These are phyloP conservation scores for Amazona vittata DNA, from an alignment of 2,113 vertebrate genomes.

Conservation along the genomic window DNA sequence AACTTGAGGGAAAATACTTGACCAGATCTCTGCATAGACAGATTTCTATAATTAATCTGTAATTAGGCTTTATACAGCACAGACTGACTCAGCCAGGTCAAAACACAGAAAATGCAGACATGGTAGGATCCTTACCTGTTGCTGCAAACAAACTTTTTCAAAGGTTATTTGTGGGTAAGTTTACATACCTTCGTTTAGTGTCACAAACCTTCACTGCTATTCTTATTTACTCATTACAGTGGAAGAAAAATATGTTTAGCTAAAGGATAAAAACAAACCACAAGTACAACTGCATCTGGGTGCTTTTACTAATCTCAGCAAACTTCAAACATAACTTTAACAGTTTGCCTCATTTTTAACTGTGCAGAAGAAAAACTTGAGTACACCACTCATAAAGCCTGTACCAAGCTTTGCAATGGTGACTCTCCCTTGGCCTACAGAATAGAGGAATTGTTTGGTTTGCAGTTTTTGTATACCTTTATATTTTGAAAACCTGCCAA, in stretches of 20 bases:
- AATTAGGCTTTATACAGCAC: slow-evolving; percentile 46
- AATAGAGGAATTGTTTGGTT: background rate
- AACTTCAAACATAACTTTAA: background rate
- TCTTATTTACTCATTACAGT: background rate
- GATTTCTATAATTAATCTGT: slow-evolving; percentile 64
- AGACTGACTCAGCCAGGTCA: slow-evolving; percentile 39
- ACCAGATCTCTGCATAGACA: slow-evolving; percentile 47
- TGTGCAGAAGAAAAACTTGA: background rate
- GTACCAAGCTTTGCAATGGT: background rate
- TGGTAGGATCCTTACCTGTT: slow-evolving; percentile 53
- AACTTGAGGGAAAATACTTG: slow-evolving; percentile 56
- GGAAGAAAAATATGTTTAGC: slow-evolving; percentile 41
- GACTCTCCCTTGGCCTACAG: background rate
- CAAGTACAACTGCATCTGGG: background rate
- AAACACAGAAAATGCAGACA: slow-evolving; percentile 56
- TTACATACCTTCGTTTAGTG: slow-evolving; percentile 30
- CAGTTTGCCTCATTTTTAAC: background rate
- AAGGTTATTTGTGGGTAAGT: slow-evolving; percentile 39
- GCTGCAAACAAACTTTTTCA: slow-evolving; percentile 8
- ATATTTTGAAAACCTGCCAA: background rate
- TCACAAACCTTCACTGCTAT: slow-evolving; percentile 11
- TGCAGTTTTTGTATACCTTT: background rate
- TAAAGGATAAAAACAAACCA: slow-evolving; percentile 52
- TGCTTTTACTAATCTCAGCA: background rate
- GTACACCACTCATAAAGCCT: background rate